phyloP scores from a whole-genome alignment of 2,888 invertebrate species.

The Acanthosepion esculentum region DNA sequence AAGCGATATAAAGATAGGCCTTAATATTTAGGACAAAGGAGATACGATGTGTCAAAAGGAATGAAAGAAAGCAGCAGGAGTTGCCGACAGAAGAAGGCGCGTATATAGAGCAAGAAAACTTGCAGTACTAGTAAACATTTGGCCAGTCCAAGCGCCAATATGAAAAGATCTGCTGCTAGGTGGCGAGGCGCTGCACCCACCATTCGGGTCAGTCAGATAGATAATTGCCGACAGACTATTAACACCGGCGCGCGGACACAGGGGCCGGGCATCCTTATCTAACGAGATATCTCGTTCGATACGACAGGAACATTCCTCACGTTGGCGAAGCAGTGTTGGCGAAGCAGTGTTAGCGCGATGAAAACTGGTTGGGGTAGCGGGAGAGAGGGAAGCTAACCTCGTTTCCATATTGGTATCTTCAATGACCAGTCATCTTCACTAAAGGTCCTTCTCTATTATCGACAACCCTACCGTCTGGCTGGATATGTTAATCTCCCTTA shows the following conservation, averaged over 20 bases:
- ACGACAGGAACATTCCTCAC: constrained; percentile 10
- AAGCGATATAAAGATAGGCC: too few relatives aligned
- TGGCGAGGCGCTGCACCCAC: not conserved
- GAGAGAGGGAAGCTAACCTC: not conserved
- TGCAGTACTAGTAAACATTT: not conserved
- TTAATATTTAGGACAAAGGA: not conserved
- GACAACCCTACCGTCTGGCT: not conserved
- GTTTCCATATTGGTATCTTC: not conserved
- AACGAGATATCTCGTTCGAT: constrained; percentile 33
- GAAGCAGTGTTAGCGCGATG: not conserved
- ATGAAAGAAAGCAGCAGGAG: not conserved
- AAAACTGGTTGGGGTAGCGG: not conserved
- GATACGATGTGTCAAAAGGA: not conserved
- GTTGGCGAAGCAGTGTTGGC: not conserved
- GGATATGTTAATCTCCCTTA: not conserved
- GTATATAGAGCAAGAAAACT: not conserved
- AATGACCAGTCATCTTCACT: not conserved
- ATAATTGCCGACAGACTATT: constrained; percentile 33
- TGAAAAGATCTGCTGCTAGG: not conserved
- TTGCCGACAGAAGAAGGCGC: too few relatives aligned
- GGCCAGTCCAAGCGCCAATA: not conserved
- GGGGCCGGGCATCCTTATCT: constrained; percentile 33
- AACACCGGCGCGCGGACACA: constrained; percentile 6
- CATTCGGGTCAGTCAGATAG: not conserved
- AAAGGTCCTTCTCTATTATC: not conserved